Evolutionary conservation across 2,888 invertebrate genomes (phyloP).

Genomic region (Lampropteryx suffumata): DNA sequence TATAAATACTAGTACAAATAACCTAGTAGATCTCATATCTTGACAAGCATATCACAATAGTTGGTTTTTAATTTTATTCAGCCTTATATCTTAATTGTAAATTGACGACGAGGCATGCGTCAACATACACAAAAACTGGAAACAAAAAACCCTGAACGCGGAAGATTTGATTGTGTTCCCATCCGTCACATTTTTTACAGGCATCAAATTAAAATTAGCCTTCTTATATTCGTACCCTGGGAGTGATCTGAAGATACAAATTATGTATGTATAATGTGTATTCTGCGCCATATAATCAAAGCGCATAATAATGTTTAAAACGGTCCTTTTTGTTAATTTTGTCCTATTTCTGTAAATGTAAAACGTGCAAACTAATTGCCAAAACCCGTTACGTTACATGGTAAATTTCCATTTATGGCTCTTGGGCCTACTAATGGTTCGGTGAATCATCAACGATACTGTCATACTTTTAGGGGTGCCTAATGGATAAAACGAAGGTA

Average conservation of each 20-base stretch:
- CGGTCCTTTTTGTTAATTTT: not conserved
- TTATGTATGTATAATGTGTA: not conserved
- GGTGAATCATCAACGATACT: constrained; percentile 37
- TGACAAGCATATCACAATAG: constrained; percentile 57
- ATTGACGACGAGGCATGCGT: constrained; percentile 51
- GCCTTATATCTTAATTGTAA: constrained; percentile 66
- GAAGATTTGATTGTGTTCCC: constrained; percentile 44
- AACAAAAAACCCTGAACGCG: constrained; percentile 45
- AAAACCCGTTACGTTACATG: constrained; percentile 23
- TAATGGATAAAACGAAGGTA: too few species aligned
- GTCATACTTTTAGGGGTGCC: too few species aligned
- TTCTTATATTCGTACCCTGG: constrained; percentile 30
- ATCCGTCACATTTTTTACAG: constrained; percentile 37
- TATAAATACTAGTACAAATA: too few species aligned
- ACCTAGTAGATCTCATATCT: constrained; percentile 64
- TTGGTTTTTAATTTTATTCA: constrained; percentile 48
- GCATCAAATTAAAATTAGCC: constrained; percentile 32
- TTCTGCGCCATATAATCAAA: too few species aligned
- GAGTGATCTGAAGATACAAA: constrained; percentile 25
- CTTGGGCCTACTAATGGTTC: constrained; percentile 25
- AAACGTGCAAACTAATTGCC: not conserved
- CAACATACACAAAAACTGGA: constrained; percentile 38
- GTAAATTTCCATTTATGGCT: constrained; percentile 38
- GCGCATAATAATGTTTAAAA: too few species aligned
- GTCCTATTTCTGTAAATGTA: not conserved